Conservation (phyloP, 1,140 invertebrate genomes). For the Trachelipus rathkii region DNA sequence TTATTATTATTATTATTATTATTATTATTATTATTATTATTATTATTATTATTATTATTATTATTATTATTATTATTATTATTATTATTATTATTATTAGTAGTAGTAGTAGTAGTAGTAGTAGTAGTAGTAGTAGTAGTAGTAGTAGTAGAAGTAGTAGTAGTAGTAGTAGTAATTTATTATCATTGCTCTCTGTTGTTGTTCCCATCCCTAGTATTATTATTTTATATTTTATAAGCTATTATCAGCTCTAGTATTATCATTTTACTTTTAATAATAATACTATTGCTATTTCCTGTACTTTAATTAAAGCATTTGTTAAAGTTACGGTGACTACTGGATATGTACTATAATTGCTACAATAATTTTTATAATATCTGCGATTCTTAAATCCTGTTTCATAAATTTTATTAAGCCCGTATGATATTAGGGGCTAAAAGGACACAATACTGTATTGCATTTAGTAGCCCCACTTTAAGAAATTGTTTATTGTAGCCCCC, state of each 20-base stretch:
- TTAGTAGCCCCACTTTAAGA: too few species aligned
- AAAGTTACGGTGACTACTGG: too few species aligned
- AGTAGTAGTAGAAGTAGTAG: neutral
- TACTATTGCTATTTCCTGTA: neutral
- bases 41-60: neutral
- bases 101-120: neutral
- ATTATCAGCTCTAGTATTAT: neutral
- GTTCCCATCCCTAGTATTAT: neutral
- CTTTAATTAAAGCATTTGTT: too few species aligned
- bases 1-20: neutral
- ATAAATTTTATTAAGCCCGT: too few species aligned
- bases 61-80: neutral
- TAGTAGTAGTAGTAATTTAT: neutral
- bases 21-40: neutral
- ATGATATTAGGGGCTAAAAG: too few species aligned
- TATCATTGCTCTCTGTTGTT: neutral
- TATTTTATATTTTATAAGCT: conserved; percentile 5
- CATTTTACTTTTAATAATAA: neutral
- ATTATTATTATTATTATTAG: neutral
- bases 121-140: neutral
- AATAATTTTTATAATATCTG: too few species aligned
- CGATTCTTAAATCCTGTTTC: too few species aligned
- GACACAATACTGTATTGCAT: too few species aligned
- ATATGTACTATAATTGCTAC: too few species aligned
- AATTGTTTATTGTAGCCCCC: too few species aligned